Base-by-base conservation (phyloP, 2,113 vertebrate genomes). In the Mystacornis crossleyi region DNA sequence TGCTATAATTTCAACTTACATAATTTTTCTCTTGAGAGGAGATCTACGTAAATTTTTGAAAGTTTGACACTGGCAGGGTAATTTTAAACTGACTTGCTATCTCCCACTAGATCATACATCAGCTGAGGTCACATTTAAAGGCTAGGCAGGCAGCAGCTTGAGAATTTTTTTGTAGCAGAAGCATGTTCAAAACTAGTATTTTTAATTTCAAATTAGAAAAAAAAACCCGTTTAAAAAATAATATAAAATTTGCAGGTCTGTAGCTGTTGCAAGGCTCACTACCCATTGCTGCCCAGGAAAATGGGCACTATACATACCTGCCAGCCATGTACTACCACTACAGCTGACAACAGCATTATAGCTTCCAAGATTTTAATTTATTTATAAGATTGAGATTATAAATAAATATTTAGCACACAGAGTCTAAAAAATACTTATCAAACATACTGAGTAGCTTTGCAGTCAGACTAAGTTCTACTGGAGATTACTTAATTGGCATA, bases 251-350 rank as follows among this genome's bases (percentile, higher is more conserved):
- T 58, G 31, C 23, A 66, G 14, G 34, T n/a, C 42, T 73, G 14
- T 47, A 57, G 40, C 16, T 80, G 24, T 62, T 82, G 17, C 24
- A 84, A 75, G 16, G n/a, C 26, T 81, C 42, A 26, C 28, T 43
- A 36, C 12, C 47, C 4, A 51, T 24, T 6, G 9, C 42, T 86
- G 28, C 8, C 75, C 71, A 26, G 14, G n/a, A 69, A 93, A 60
- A 71, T 0, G 0, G 34, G 26, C 42, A 90, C 29, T 20, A 61
- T 16, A 18, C 5, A 29, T 12, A 38, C 3, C 31, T 14, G 21
- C 54, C 81, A 86, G 69, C 28, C 12, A 67, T 1, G 6, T 60
- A 15, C 34, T 66, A 26, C 18, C 38, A 18, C 40, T 55, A 12
- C 2, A 75, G 72, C 43, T 72, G 51, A 77, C 34, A 82, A 42